Base-by-base conservation (phyloP, 2,888 invertebrate species). In the Cerastis leucographa region DNA sequence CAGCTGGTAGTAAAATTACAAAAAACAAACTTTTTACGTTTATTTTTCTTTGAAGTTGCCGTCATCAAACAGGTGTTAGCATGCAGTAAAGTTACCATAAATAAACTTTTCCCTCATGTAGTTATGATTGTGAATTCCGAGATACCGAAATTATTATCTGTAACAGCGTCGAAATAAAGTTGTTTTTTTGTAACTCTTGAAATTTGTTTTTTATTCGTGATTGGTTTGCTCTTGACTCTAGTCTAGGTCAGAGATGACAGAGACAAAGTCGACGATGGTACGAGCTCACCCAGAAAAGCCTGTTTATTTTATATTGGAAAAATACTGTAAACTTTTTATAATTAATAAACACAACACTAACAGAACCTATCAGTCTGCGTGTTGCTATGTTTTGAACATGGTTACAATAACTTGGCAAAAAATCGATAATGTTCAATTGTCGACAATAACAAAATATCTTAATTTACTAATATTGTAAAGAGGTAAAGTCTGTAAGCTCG, bases 21-120 rank as follows among this genome's bases (percentile, higher is more conserved):
- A 35, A 83, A 70, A 75, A 42, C 8, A 86, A 87, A 67, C 84
- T 87, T 87, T 87, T 85, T 84, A 86, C 68, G 71, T 84, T 80
- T 66, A 56, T 76, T 71, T 81, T 81, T 54, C 69, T 72, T 76
- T 70, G 56, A 62, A 74, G 74, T 78, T 72, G 73, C 49, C 61
- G 56, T 70, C 78, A 67, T 76, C 70, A 87, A 87, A 79, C 74
- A 82, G 78, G 81, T 79, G 80, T 76, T 83, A 68, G 61, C 78
- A 66, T 74, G 74, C 62, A 75, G 78, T 87, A 82, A 87, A 83
- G 75, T 85, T 81, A 49, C n/a, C 49, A 71, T 75, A 71, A 74
- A 81, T 70, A 69, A 80, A 87, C 69, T 76, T 85, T 80, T 77
- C 59, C n/a, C 62, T 72, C 75, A 62, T 72, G 62, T 68, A 56